Percentiles rank a stretch among this genome's conserved stretches.
Conservation (phyloP, 1,140 invertebrate species). For the Leptopilina boulardi region DNA sequence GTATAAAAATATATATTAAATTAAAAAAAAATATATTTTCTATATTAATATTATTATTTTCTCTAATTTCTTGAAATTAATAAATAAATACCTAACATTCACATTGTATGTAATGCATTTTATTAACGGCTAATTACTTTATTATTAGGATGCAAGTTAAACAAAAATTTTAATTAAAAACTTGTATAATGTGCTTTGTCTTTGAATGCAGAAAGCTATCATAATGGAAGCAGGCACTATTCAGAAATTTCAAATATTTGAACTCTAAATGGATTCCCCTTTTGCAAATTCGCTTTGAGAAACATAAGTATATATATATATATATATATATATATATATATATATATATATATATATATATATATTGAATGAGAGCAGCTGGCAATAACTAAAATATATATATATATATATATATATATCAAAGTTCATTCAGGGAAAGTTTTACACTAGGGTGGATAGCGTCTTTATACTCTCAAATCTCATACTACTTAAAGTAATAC, state of each 20-base stretch:
- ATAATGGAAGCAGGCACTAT: not conserved
- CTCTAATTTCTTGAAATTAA: not conserved
- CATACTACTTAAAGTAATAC: too few species aligned
- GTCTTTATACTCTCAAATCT: too few species aligned
- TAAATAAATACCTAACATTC: not conserved
- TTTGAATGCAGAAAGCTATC: not conserved
- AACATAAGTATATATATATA: too few species aligned
- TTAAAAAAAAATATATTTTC: too few species aligned
- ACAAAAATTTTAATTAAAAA: constrained; percentile 12
- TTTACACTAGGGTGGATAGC: not conserved
- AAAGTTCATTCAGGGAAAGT: constrained; percentile 2
- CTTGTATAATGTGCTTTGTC: not conserved
- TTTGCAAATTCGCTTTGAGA: constrained; percentile 5
- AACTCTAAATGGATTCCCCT: constrained; percentile 6
- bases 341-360: not conserved
- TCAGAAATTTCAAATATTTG: constrained; percentile 18
- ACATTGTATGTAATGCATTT: not conserved
- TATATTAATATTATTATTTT: too few species aligned
- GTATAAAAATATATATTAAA: too few species aligned
- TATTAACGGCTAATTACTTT: not conserved
- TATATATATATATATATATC: not conserved
- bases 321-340: not conserved
- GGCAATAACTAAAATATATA: not conserved
- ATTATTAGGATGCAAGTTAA: not conserved
- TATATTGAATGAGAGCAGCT: not conserved